Percentiles rank a stretch among this genome's conserved stretches.
These are phyloP conservation scores for Steromphala cineraria DNA, from an alignment of 2,888 invertebrate genomes.

Conservation along the genomic window DNA sequence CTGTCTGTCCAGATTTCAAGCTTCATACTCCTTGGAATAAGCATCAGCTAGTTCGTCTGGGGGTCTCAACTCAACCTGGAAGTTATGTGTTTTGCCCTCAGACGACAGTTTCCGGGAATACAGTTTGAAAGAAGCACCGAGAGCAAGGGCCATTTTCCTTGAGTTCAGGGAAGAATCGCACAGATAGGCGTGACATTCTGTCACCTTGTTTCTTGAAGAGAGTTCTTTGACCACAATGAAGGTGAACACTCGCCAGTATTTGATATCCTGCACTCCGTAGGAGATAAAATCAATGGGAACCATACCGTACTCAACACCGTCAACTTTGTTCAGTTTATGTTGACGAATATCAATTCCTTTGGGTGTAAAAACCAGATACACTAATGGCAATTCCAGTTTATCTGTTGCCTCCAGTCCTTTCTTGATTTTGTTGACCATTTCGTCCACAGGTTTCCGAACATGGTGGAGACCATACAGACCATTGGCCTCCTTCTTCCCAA, in stretches of 20 bases:
- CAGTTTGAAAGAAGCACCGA: constrained; percentile 62
- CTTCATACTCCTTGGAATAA: constrained; percentile 50
- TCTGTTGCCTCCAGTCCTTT: constrained; percentile 54
- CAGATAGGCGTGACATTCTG: constrained; percentile 72
- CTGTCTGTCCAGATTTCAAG: constrained; percentile 27
- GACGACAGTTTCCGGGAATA: constrained; percentile 58
- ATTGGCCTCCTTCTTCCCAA: constrained; percentile 65
- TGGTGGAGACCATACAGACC: constrained; percentile 71
- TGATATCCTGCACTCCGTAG: constrained; percentile 74
- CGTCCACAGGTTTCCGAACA: constrained; percentile 71
- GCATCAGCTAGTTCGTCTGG: constrained; percentile 64
- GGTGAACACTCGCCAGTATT: constrained; percentile 71
- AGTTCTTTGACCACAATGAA: constrained; percentile 73
- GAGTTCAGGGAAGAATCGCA: constrained; percentile 67
- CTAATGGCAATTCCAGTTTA: constrained; percentile 68
- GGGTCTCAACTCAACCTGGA: constrained; percentile 65
- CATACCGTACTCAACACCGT: constrained; percentile 50
- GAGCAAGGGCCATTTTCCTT: constrained; percentile 65
- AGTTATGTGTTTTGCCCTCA: constrained; percentile 60
- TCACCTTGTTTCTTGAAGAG: constrained; percentile 59
- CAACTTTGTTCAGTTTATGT: constrained; percentile 65
- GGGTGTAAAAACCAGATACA: constrained; percentile 67
- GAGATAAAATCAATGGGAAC: constrained; percentile 74
- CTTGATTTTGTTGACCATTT: constrained; percentile 65
- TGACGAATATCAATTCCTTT: constrained; percentile 67